Base-by-base conservation (phyloP, 2,888 invertebrate genomes). In the Autographa gamma region DNA sequence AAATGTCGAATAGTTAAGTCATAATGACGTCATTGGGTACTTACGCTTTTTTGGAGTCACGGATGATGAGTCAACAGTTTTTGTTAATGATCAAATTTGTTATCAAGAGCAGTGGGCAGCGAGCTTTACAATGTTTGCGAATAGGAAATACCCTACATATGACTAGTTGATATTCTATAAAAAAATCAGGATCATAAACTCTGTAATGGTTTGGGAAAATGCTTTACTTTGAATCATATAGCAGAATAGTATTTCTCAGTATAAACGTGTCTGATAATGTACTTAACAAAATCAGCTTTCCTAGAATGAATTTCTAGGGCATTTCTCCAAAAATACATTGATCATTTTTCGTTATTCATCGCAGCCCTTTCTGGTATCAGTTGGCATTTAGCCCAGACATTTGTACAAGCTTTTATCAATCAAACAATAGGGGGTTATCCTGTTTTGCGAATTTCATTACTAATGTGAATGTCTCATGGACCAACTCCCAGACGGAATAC, bases 1-100 rank as follows among this genome's bases (percentile, higher is more conserved):
- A 74, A 77, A 74, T 67, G 69, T 64, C 59, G 54, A 64, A 56
- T 19, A 31, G 76, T 66, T 61, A 69, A 64, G 63, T 66, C 56
- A 70, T 7, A 41, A 59, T 81, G 74, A 81, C 81, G 81, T 81
- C 79, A 79, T 59, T 58, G 41, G 62, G 32, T 60, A 59, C 58
- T 31, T 69, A 60, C 48, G 41, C 64, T 66, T 66, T 78, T 78
- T 69, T 68, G 52, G 32, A 64, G 65, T 63, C 48, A 60, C 38
- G 63, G 41, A 38, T 62, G 71, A 63, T 80, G 80, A 80, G 52
- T 77, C 73, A 73, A 59, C 73, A 6, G 32, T 60, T 65, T 74
- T 74, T 66, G 38, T 2, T 77, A 78, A 78, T 74, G 74, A 54
- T 0, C 48, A n/a, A 6, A n/a, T 48, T 16, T 16, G 48, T 63